Evolutionary conservation across 2,888 invertebrate genomes (phyloP).

Genomic region (Cataglyphis rosenhaueri): DNA sequence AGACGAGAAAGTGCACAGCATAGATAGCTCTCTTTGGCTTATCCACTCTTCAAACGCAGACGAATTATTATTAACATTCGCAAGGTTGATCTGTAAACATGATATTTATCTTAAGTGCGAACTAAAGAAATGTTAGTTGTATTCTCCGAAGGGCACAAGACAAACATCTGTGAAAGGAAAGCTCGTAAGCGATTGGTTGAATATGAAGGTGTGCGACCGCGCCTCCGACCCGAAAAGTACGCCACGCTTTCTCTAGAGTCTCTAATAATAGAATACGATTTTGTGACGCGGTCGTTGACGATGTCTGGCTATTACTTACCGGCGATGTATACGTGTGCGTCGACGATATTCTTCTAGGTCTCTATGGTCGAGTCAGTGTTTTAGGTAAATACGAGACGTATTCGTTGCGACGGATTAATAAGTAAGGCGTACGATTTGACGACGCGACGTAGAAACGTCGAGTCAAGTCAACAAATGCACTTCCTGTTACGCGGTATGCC

Average conservation of each 20-base stretch:
- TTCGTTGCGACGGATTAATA: background rate
- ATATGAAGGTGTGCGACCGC: constrained; percentile 16
- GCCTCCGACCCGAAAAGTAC: constrained; percentile 27
- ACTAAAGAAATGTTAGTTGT: background rate
- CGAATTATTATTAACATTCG: background rate
- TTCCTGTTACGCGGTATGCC: background rate
- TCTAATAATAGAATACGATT: constrained; percentile 41
- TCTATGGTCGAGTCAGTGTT: background rate
- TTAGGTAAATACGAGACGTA: background rate
- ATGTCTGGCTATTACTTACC: constrained; percentile 21
- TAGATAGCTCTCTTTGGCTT: background rate
- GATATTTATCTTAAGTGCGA: background rate
- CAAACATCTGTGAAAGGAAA: background rate
- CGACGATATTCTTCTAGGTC: background rate
- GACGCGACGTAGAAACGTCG: background rate
- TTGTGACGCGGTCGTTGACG: background rate
- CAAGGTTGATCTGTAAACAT: background rate
- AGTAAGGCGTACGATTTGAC: background rate
- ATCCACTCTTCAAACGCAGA: background rate
- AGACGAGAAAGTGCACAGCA: background rate
- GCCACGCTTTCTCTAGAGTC: background rate
- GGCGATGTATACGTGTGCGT: background rate
- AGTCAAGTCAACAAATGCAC: background rate
- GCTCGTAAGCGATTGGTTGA: constrained; percentile 24
- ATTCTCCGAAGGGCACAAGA: background rate